Evolutionary conservation across 2,113 vertebrate species (phyloP), one percentile per base, ranked within the genome.

Genomic region (Aldabrachelys gigantea): DNA sequence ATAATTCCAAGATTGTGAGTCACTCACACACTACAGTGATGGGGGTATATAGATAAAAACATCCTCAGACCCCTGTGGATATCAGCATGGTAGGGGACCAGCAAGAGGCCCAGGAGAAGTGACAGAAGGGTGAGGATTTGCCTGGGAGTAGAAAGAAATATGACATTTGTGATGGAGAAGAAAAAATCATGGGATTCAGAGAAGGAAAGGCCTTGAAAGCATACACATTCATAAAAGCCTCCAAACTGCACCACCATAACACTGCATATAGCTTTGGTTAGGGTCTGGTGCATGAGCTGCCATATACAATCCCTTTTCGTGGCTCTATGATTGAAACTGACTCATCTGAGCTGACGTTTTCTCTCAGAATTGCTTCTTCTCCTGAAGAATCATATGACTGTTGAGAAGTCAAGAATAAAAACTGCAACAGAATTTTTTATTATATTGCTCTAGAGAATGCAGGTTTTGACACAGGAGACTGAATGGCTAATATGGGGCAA

Each of bases 381-480:
- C 47, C 76, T 56, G 50, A 85, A 91, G 47, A 88, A 50, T 13
- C 10, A 11, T 56, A 83, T 53, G 54, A 56, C 65, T 78, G 69
- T 6, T 47, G 89, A 91, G 49, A 80, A 44, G 25, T n/a, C 29
- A 90, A 84, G 80, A 89, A 85, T 21, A 94, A 88, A 91, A 87
- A 65, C n/a, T 81, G 41, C 76, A 89, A 76, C 83, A 57, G 47
- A 69, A 82, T 81, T 92, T 88, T 80, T 86, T 88, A 80, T 82
- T 84, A 52, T 69, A 4, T 14, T 82, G 59, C 35, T 87, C 54
- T 80, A 31, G 80, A 93, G 11, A 2, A 2, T 57, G 11, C 12
- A 80, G 16, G 29, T 88, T 80, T 88, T 92, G 84, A 92, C 88
- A 92, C 11, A 91, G 79, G 82, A 83, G 22, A 91, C 52, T n/a